Percentiles rank a stretch among this genome's conserved stretches.
Evolutionary conservation across 35 echinoderm and acorn worm species (phyloP).

Genomic region (Stichopus chloronotus): DNA sequence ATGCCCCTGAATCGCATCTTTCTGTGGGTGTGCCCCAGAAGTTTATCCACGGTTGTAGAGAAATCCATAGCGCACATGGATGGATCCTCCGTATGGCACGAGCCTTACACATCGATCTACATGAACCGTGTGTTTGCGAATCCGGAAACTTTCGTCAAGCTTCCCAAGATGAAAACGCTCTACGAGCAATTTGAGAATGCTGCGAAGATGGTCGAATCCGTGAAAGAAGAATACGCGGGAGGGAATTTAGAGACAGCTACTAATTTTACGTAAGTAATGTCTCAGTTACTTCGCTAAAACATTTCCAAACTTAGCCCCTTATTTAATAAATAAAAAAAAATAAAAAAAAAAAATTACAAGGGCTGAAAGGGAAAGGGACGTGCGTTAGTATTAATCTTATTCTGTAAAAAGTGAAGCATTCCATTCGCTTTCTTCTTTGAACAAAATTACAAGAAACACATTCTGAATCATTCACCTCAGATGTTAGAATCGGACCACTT

Average conservation of each 20-base stretch:
- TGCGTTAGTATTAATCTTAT: no score
- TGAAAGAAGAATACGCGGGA: background rate
- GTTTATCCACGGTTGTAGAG: background rate
- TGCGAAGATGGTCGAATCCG: background rate
- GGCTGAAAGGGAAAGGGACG: no score
- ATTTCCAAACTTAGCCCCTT: no score
- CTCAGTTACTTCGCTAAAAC: background rate
- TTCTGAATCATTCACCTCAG: no score
- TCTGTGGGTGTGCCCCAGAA: conserved; percentile 3
- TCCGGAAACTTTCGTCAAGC: background rate
- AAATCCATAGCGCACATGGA: background rate
- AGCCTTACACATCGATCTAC: conserved; percentile 16
- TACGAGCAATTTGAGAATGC: background rate
- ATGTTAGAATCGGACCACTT: no score
- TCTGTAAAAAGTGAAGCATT: no score
- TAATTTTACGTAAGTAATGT: conserved; percentile 27
- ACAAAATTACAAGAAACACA: no score
- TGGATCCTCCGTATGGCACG: background rate
- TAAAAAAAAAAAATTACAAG: no score
- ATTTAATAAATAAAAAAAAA: no score
- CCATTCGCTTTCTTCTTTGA: no score
- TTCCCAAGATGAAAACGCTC: background rate
- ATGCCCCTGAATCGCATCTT: background rate
- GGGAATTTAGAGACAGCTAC: background rate
- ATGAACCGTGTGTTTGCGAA: background rate